Conservation (phyloP, 1,140 invertebrate species). For the Drosophila ananassae region DNA sequence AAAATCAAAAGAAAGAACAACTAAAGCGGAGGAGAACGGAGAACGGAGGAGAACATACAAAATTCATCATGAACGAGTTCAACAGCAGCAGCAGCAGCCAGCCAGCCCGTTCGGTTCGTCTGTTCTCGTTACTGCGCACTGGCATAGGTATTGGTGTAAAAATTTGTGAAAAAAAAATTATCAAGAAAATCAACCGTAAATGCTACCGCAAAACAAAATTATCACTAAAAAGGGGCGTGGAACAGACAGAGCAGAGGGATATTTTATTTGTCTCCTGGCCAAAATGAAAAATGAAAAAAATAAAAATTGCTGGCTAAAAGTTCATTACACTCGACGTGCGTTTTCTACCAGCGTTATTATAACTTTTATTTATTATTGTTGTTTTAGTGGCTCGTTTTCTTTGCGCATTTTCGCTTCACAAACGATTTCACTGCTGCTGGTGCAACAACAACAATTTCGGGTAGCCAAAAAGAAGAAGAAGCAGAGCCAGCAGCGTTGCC, state of each 20-base stretch:
- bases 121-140: conserved; percentile 57
- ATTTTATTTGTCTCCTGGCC: conserved; percentile 19
- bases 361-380: conserved; percentile 56
- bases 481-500: conserved; percentile 57
- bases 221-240: conserved; percentile 15
- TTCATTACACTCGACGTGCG: conserved; percentile 52
- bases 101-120: conserved; percentile 26
- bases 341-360: conserved; percentile 53
- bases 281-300: conserved; percentile 1
- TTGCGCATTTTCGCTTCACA: conserved; percentile 58
- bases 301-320: conserved; percentile 5
- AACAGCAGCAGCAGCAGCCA: conserved; percentile 37
- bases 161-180: conserved; percentile 25
- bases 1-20: conserved; percentile 25
- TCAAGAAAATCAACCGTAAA: conserved; percentile 30
- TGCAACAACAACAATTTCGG: conserved; percentile 50
- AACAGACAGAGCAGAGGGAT: not conserved
- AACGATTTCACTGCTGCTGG: conserved; percentile 58
- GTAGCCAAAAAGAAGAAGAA: conserved; percentile 9
- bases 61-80: conserved; percentile 70
- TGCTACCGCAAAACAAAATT: conserved; percentile 35
- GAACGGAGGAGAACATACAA: conserved; percentile 43
- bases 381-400: conserved; percentile 40
- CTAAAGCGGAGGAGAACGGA: conserved; percentile 9
- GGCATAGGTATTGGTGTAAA: conserved; percentile 18